Percentiles rank a stretch among this genome's conserved stretches.
Evolutionary conservation across 2,888 invertebrate genomes (phyloP).

Genomic region (Platycheirus rosarum): DNA sequence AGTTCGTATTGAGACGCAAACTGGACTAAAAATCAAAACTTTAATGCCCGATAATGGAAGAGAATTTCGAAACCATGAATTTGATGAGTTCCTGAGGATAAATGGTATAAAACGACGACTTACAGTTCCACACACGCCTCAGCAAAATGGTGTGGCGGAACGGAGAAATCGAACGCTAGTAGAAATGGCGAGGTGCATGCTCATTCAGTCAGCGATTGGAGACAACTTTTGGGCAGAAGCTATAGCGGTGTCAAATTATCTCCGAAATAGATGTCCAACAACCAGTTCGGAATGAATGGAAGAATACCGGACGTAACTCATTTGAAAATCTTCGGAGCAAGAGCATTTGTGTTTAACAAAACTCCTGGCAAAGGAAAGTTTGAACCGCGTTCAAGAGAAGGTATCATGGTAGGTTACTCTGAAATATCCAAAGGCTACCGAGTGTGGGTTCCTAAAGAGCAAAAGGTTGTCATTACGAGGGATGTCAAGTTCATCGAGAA

Average conservation of each 20-base stretch:
- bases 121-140: constrained; percentile 26
- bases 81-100: constrained; percentile 14
- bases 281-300: constrained; percentile 55
- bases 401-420: constrained; percentile 25
- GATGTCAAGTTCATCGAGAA: constrained; percentile 30
- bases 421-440: constrained; percentile 35
- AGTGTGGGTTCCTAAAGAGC: constrained; percentile 30
- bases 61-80: constrained; percentile 23
- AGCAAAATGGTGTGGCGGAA: constrained; percentile 37
- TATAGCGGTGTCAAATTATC: constrained; percentile 40
- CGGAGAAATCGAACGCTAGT: constrained; percentile 21
- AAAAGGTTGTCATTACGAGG: constrained; percentile 19
- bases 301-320: constrained; percentile 29
- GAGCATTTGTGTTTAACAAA: background rate
- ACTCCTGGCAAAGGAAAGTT: constrained; percentile 13
- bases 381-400: constrained; percentile 24
- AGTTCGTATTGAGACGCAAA: constrained; percentile 21
- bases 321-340: constrained; percentile 29
- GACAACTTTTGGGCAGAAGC: constrained; percentile 66
- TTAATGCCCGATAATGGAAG: constrained; percentile 27
- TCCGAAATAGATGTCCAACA: constrained; percentile 43
- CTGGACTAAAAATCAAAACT: constrained; percentile 35
- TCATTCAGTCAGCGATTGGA: constrained; percentile 50
- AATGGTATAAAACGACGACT: constrained; percentile 26
- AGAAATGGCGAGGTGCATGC: constrained; percentile 21